A percentile compares a stretch with the other conserved stretches of the same genome.
phyloP scores from a whole-genome alignment of 2,888 invertebrate genomes.

The Scrobipalpa atriplicella region DNA sequence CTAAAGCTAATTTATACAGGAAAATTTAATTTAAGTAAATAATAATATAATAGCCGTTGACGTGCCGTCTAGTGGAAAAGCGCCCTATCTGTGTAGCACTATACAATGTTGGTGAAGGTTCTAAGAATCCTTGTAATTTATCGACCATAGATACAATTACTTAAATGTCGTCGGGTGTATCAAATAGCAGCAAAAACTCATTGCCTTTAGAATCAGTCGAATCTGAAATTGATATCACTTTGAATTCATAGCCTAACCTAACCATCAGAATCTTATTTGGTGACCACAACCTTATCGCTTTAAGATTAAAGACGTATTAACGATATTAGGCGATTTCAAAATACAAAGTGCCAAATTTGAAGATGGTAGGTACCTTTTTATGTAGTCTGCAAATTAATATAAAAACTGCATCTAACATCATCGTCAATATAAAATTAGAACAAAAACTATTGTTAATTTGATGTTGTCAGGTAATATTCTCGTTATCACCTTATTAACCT shows the following conservation, averaged over 20 bases:
- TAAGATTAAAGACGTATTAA: too few relatives aligned
- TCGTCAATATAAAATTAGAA: neutral
- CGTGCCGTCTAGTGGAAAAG: too few relatives aligned
- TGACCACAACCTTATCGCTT: too few relatives aligned
- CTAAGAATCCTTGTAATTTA: constrained; percentile 20
- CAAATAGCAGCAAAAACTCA: constrained; percentile 16
- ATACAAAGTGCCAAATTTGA: too few relatives aligned
- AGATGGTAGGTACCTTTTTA: neutral
- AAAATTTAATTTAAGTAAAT: too few relatives aligned
- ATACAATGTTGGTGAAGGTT: neutral
- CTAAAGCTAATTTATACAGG: neutral
- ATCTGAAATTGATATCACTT: neutral
- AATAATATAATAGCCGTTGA: too few relatives aligned
- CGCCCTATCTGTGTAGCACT: too few relatives aligned
- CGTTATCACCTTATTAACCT: neutral
- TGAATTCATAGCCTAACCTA: neutral
- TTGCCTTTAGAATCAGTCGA: neutral
- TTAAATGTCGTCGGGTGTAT: constrained; percentile 18
- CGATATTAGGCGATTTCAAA: too few relatives aligned
- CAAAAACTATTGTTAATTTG: constrained; percentile 1
- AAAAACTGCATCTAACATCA: neutral
- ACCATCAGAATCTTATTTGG: neutral
- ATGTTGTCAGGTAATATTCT: constrained; percentile 7
- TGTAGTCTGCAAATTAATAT: neutral
- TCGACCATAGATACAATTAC: neutral